These are phyloP conservation scores for Drosophila algonquin DNA, from an alignment of 2,888 invertebrate species.

Conservation along the genomic window DNA sequence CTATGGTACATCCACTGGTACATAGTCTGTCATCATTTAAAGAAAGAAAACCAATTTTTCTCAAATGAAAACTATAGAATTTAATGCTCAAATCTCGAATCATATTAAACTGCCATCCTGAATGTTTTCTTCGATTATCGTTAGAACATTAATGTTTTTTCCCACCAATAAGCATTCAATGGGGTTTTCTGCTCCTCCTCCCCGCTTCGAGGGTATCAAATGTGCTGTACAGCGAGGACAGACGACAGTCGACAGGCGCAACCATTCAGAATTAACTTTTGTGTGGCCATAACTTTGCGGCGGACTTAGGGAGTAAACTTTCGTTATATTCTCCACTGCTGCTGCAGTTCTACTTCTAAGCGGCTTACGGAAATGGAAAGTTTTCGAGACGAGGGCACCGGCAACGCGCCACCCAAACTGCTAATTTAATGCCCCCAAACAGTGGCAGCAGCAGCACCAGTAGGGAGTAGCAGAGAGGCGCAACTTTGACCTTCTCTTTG, in stretches of 20 bases:
- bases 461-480: neutral
- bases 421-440: conserved; percentile 43
- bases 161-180: too few species aligned
- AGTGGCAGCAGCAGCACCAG: neutral
- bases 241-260: conserved; percentile 27
- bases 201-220: conserved; percentile 10
- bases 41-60: too few species aligned
- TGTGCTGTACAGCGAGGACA: conserved; percentile 18
- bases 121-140: too few species aligned
- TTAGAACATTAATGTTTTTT: too few species aligned
- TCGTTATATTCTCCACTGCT: conserved; percentile 39
- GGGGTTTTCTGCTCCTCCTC: too few species aligned
- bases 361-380: conserved; percentile 42
- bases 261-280: conserved; percentile 52
- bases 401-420: conserved; percentile 11
- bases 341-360: conserved; percentile 42
- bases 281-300: conserved; percentile 52
- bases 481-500: conserved; percentile 37
- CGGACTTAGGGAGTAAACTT: conserved; percentile 47
- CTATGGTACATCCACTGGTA: too few species aligned
- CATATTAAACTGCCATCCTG: too few species aligned
- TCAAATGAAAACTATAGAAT: too few species aligned
- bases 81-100: too few species aligned
- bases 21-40: too few species aligned
- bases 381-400: conserved; percentile 30